Conservation (phyloP, 2,113 vertebrate genomes). For the Paraplagusia blochii region DNA sequence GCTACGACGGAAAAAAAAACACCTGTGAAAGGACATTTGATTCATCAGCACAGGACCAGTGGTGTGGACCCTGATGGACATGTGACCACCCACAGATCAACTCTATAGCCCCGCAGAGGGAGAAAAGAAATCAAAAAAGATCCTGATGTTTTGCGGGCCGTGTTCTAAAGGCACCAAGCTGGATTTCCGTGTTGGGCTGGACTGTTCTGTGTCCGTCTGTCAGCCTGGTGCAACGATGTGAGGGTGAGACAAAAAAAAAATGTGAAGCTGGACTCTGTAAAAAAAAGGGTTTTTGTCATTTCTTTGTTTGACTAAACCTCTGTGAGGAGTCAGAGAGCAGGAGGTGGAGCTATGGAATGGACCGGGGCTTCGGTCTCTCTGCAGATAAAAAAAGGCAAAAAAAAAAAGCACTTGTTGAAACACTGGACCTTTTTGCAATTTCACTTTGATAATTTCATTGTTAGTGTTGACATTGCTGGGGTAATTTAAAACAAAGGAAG, state of each 20-base stretch:
- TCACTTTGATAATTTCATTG: constrained; percentile 55
- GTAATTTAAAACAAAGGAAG: constrained; percentile 68
- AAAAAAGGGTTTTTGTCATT: constrained; percentile 48
- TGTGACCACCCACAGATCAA: constrained; percentile 53
- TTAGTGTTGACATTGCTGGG: constrained; percentile 59
- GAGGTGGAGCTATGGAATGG: constrained; percentile 43
- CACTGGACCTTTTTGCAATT: constrained; percentile 68
- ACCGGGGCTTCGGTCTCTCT: constrained; percentile 52
- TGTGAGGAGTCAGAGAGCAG: constrained; percentile 37
- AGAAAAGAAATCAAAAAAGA: constrained; percentile 10
- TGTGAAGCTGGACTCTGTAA: constrained; percentile 44
- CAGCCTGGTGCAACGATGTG: constrained; percentile 32
- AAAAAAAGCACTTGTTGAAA: constrained; percentile 66
- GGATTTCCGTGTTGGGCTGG: constrained; percentile 48
- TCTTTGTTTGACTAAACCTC: constrained; percentile 48
- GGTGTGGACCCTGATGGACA: constrained; percentile 55
- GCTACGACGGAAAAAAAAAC: not conserved
- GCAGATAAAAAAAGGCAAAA: constrained; percentile 34
- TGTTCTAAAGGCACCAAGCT: constrained; percentile 34
- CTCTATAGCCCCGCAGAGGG: constrained; percentile 50
- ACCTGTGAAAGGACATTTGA: constrained; percentile 36
- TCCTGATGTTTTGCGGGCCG: constrained; percentile 33
- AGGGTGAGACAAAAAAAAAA: constrained; percentile 34
- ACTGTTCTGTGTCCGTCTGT: constrained; percentile 52
- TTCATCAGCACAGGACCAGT: constrained; percentile 43